Evolutionary conservation across 2,113 vertebrate genomes (phyloP), one percentile per base, ranked within the genome.

Genomic region (Microcebus ravelobensis): DNA sequence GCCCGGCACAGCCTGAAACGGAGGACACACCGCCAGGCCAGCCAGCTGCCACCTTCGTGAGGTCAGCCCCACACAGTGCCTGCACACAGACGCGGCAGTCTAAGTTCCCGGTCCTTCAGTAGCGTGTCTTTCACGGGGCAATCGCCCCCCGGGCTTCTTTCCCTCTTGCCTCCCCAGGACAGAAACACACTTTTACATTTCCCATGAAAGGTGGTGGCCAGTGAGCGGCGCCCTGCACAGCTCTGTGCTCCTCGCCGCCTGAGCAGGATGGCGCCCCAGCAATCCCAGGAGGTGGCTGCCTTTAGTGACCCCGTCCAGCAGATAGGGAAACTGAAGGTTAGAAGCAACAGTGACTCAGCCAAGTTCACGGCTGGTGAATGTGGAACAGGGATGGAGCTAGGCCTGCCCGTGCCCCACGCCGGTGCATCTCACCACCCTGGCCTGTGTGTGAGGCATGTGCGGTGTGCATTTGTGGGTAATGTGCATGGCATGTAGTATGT

Each of bases 21-120:
- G 84, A 76, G 79, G 70, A 2, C 29, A 3, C 15, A 0, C 68
- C 6, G 0, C 90, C 8, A 29, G 55, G 59, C 50, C 10, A 0
- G 18, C 92, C 73, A 14, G 70, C 86, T 57, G 76, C 6, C 27
- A 5, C 63, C 84, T 67, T 39, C 42, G 31, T 0, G 67, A 17
- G 61, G 65, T 4, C 6, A 14, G 48, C 21, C 65, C 14, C 13
- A 5, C 2, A 36, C 63, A 10, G 63, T 13, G 4, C 45, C 68
- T 27, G 0, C 0, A 3, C 29, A 8, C 0, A 39, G 79, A 59
- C 0, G 12, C 0, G 0, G 48, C 2, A 42, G 55, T 29, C 61
- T 12, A 2, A 31, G 12, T 7, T 8, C 5, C 18, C 0, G 0
- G 23, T 29, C 63, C 34, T 12, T 1, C 7, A 61, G 21, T 29